These are phyloP conservation scores for Ramphastos sulfuratus DNA, from an alignment of 2,113 vertebrate species.

Conservation along the genomic window DNA sequence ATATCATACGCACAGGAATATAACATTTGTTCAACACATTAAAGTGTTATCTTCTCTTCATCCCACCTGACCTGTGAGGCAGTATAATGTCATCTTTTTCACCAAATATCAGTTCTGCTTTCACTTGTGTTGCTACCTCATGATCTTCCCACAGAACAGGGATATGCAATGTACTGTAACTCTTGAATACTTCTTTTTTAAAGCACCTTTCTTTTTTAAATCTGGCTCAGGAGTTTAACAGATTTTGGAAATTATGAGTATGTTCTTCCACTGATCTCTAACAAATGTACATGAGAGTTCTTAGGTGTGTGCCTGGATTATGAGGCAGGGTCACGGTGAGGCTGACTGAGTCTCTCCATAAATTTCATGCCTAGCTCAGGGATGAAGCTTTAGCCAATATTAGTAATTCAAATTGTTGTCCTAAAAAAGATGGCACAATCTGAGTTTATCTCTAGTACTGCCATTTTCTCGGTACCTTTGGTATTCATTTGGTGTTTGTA, in stretches of 20 bases:
- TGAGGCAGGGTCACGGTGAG: background rate
- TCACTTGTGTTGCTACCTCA: background rate
- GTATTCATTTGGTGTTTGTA: background rate
- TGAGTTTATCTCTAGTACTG: background rate
- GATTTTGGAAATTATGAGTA: background rate
- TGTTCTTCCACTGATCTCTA: background rate
- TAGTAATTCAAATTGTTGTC: background rate
- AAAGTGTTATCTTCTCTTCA: background rate
- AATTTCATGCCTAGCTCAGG: background rate
- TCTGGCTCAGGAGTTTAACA: background rate
- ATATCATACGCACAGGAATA: background rate
- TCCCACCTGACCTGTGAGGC: background rate
- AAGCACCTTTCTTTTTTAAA: background rate
- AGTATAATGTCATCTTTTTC: background rate
- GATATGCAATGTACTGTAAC: background rate
- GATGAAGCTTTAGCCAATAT: background rate
- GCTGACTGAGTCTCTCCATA: background rate
- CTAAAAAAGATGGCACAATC: background rate
- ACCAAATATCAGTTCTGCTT: slow-evolving; percentile 1
- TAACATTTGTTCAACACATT: background rate
- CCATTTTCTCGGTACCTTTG: background rate
- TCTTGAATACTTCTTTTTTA: background rate
- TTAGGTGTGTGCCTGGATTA: background rate
- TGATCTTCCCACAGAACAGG: background rate
- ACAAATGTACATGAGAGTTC: background rate